Evolutionary conservation across 2,797 vertebrate species (phyloP).

Genomic region (Acipenser transmontanus): DNA sequence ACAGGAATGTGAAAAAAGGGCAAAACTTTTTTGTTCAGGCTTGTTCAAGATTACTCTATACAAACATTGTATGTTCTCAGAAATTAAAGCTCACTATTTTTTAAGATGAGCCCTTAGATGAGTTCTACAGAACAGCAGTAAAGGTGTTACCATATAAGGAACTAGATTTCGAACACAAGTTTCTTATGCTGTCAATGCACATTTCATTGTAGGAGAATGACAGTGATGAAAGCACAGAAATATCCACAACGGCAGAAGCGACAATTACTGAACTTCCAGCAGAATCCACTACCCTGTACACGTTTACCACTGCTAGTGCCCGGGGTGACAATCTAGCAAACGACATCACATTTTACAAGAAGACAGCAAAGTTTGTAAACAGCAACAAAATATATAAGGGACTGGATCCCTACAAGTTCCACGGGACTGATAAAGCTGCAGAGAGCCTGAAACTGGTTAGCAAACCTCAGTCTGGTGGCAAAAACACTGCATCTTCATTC

Average conservation of each 20-base stretch:
- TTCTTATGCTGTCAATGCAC: no score
- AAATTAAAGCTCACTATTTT: no score
- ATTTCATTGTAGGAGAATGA: no score
- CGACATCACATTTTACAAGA: slow-evolving; percentile 53
- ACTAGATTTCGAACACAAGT: no score
- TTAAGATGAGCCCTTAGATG: no score
- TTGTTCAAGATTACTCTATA: no score
- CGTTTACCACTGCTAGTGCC: slow-evolving; percentile 36
- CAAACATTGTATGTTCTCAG: no score
- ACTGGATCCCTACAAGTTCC: slow-evolving; percentile 54
- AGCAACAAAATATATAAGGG: slow-evolving; percentile 54
- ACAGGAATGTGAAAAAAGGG: no score
- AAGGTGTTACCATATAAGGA: no score
- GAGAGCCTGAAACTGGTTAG: slow-evolving; percentile 18
- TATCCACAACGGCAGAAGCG: slow-evolving; percentile 22
- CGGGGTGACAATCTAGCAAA: slow-evolving; percentile 60
- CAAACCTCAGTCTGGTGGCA: slow-evolving; percentile 38
- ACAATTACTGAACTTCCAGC: slow-evolving; percentile 21
- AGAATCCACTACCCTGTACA: slow-evolving; percentile 36
- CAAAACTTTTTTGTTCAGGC: no score
- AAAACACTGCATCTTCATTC: slow-evolving; percentile 24
- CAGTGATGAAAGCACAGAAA: not conserved
- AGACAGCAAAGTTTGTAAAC: slow-evolving; percentile 45
- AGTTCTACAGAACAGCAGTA: no score
- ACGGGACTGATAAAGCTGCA: slow-evolving; percentile 25